phyloP scores from a whole-genome alignment of 2,797 vertebrate genomes.

The Enteromius radiatus region DNA sequence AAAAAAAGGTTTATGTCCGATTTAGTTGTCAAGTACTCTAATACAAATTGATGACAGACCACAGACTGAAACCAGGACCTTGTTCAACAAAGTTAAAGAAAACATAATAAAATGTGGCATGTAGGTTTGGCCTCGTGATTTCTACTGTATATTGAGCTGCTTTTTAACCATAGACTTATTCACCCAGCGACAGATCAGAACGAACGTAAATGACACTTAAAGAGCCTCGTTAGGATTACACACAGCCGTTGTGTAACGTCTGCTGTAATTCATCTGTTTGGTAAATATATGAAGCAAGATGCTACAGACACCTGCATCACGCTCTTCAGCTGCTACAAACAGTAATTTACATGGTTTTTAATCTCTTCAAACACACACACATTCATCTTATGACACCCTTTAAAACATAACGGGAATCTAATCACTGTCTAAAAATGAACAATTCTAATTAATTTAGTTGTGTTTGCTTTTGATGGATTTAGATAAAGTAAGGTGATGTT shows the following conservation, averaged over 20 bases:
- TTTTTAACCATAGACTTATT: background rate
- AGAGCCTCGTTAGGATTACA: slow-evolving; percentile 15
- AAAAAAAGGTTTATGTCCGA: background rate
- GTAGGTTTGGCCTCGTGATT: slow-evolving; percentile 12
- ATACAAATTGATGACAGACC: slow-evolving; percentile 4
- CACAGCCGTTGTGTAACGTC: slow-evolving; percentile 41
- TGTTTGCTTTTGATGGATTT: background rate
- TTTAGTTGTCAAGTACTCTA: background rate
- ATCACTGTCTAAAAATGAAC: background rate
- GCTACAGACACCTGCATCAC: slow-evolving; percentile 64
- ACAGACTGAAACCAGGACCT: background rate
- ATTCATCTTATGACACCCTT: background rate
- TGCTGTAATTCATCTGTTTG: slow-evolving; percentile 61
- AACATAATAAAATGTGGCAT: slow-evolving; percentile 14
- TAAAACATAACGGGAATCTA: background rate
- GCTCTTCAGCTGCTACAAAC: slow-evolving; percentile 68
- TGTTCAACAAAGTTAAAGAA: slow-evolving; percentile 8
- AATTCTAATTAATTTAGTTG: background rate
- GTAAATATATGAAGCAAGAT: slow-evolving; percentile 69
- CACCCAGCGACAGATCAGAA: slow-evolving; percentile 1
- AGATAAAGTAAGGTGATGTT: background rate
- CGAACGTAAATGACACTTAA: slow-evolving; percentile 14
- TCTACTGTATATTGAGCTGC: background rate
- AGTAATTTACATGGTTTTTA: slow-evolving; percentile 77
- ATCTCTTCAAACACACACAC: slow-evolving; percentile 58